Percentiles rank a stretch among this genome's conserved stretches.
Evolutionary conservation across 1,140 invertebrate genomes (phyloP).

Genomic region (Copidosoma floridanum): DNA sequence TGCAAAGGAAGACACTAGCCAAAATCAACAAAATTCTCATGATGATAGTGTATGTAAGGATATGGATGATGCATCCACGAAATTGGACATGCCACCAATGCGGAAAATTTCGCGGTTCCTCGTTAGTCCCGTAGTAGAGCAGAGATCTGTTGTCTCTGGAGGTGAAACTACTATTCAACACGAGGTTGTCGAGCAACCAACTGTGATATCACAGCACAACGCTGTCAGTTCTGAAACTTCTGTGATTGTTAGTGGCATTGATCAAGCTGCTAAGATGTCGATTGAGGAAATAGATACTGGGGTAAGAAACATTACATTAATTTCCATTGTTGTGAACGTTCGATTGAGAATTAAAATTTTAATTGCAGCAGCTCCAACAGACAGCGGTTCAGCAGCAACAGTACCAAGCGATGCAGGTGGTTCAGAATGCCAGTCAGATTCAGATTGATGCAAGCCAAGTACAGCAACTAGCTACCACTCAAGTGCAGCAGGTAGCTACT

Average conservation of each 20-base stretch:
- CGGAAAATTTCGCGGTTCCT: slow-evolving; percentile 77
- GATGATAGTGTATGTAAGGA: slow-evolving; percentile 19
- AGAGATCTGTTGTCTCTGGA: slow-evolving; percentile 35
- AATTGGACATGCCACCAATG: slow-evolving; percentile 50
- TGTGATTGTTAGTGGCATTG: background rate
- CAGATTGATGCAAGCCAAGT: slow-evolving; percentile 13
- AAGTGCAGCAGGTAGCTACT: slow-evolving; percentile 11
- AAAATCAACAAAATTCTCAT: slow-evolving; percentile 9
- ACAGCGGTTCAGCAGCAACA: background rate
- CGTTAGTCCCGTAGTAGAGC: slow-evolving; percentile 71
- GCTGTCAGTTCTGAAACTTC: background rate
- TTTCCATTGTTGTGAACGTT: too few species aligned
- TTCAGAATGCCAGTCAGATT: slow-evolving; percentile 29
- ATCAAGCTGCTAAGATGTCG: background rate
- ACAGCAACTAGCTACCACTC: slow-evolving; percentile 20
- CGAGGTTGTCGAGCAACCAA: slow-evolving; percentile 18
- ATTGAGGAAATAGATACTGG: slow-evolving; percentile 19
- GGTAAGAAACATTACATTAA: background rate
- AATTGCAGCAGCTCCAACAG: background rate
- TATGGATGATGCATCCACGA: slow-evolving; percentile 27
- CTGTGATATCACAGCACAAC: background rate
- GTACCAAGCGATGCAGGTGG: slow-evolving; percentile 22
- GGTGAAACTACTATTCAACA: slow-evolving; percentile 25
- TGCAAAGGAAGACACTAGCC: slow-evolving; percentile 25
- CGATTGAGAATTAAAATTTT: too few species aligned